Conservation (phyloP, 2,113 vertebrate species). For the Glaucidium brasilianum region DNA sequence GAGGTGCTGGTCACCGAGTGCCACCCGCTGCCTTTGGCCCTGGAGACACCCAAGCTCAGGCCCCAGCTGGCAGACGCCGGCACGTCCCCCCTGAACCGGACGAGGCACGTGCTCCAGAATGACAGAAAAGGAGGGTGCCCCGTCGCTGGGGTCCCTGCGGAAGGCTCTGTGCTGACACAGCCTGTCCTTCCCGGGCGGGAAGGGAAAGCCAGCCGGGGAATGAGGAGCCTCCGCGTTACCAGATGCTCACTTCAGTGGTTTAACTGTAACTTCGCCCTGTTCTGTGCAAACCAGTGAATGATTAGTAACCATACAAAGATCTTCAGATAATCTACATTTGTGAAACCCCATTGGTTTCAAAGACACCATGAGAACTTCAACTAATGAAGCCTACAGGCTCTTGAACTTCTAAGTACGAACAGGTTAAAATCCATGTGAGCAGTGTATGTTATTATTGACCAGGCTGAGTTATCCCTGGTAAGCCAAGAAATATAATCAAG, state of each 20-base stretch:
- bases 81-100: neutral
- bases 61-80: neutral
- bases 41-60: neutral
- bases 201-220: neutral
- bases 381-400: neutral
- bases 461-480: neutral
- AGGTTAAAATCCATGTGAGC: neutral
- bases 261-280: neutral
- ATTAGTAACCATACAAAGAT: neutral
- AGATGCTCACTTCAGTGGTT: neutral
- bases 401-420: neutral
- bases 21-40: neutral
- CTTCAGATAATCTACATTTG: neutral
- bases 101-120: rapidly evolving
- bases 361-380: neutral
- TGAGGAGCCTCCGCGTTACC: neutral
- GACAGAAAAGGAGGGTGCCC: neutral
- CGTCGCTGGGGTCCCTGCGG: rapidly evolving
- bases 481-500: neutral
- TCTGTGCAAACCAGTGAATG: neutral
- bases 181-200: neutral
- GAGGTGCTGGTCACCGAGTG: neutral
- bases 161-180: too few relatives aligned
- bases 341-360: neutral
- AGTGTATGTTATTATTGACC: neutral